These are phyloP conservation scores for Pollicipes pollicipes DNA, from an alignment of 1,140 invertebrate species.

Conservation along the genomic window DNA sequence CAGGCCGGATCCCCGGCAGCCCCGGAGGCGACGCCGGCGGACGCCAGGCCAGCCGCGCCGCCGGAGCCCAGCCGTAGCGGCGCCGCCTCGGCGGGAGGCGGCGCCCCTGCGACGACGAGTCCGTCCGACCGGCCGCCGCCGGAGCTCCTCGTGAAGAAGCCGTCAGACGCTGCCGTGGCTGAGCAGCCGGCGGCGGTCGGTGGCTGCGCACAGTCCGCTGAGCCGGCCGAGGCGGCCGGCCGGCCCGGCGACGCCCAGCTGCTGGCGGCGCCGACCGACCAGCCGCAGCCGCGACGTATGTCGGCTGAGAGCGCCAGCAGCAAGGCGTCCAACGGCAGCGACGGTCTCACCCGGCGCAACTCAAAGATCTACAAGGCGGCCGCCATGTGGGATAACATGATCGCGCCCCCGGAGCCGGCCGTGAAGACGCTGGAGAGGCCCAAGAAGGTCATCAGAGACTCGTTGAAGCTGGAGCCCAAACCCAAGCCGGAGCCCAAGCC, in stretches of 20 bases:
- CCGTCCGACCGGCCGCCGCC: neutral
- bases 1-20: neutral
- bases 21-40: neutral
- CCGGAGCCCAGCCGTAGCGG: neutral
- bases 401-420: slow-evolving; percentile 6
- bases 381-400: slow-evolving; percentile 17
- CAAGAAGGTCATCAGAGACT: slow-evolving; percentile 15
- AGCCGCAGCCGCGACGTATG: neutral
- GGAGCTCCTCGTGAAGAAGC: neutral
- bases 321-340: neutral
- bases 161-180: neutral
- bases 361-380: slow-evolving; percentile 19
- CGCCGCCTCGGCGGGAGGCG: no score
- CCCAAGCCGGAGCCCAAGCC: neutral
- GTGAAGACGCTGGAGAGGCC: slow-evolving; percentile 13
- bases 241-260: neutral
- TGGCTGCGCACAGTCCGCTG: no score
- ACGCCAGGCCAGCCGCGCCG: neutral
- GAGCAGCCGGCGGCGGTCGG: neutral
- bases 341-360: slow-evolving; percentile 9
- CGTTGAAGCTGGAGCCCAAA: neutral
- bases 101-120: no score
- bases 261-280: neutral
- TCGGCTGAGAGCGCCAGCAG: neutral
- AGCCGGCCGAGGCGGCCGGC: no score